Conservation (phyloP, 1,140 invertebrate genomes). For the Yoshiicerus persimilis region DNA sequence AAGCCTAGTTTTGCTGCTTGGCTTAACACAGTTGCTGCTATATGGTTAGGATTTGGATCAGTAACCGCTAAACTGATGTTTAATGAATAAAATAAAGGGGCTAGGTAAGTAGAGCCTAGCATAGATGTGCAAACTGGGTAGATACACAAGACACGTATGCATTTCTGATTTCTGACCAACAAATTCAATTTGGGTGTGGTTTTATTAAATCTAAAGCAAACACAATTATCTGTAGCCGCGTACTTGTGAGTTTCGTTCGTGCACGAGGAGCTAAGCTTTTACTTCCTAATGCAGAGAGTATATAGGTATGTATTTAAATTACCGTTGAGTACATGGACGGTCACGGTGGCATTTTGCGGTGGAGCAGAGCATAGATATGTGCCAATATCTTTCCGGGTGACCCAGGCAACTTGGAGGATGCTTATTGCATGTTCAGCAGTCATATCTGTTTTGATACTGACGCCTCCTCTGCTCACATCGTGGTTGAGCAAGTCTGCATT, state of each 20-base stretch:
- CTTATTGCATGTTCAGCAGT: constrained; percentile 74
- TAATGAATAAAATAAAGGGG: neutral
- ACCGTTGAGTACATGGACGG: constrained; percentile 74
- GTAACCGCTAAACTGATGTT: neutral
- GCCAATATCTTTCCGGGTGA: constrained; percentile 72
- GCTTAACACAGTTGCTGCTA: neutral
- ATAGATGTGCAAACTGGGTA: neutral
- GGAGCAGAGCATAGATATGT: constrained; percentile 47
- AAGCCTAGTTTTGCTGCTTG: no score
- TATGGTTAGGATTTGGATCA: neutral
- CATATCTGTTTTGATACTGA: constrained; percentile 72
- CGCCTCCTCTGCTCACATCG: constrained; percentile 46
- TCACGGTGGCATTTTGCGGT: constrained; percentile 60
- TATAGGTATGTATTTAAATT: constrained; percentile 50
- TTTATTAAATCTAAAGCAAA: neutral
- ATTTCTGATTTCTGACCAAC: neutral
- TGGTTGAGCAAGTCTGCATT: constrained; percentile 47
- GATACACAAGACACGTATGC: neutral
- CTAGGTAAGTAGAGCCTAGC: neutral
- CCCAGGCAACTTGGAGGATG: constrained; percentile 70
- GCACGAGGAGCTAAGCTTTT: no score
- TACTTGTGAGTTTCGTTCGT: no score
- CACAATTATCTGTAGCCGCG: neutral
- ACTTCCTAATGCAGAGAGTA: no score
- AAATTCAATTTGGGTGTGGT: neutral